These are phyloP conservation scores for Whitmania pigra DNA, from an alignment of 1,140 invertebrate species.

Conservation along the genomic window DNA sequence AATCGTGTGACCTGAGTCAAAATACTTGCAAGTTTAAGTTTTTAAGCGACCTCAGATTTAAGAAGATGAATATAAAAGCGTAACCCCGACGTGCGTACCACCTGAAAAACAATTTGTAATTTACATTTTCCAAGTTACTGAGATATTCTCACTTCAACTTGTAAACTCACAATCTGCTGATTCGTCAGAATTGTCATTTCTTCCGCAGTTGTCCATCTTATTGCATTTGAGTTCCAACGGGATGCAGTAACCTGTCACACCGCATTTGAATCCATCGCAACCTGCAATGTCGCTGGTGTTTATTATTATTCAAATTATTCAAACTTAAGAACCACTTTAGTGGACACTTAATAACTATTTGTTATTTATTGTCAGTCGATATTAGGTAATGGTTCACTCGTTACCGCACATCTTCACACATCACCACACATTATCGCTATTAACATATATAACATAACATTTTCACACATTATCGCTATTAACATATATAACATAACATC, in stretches of 20 bases:
- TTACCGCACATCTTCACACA: too few species aligned
- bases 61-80: background rate
- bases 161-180: slow-evolving; percentile 15
- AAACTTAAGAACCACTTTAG: background rate
- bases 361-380: background rate
- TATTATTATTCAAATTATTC: too few species aligned
- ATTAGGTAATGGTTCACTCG: too few species aligned
- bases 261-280: slow-evolving; percentile 52
- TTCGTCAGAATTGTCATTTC: slow-evolving; percentile 24
- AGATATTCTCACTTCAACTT: background rate
- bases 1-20: background rate
- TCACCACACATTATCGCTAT: too few species aligned
- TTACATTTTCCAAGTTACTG: background rate
- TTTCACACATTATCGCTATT: too few species aligned
- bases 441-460: too few species aligned
- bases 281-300: background rate
- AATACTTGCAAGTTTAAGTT: background rate
- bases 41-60: background rate
- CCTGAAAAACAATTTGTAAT: background rate
- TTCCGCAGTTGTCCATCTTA: slow-evolving; percentile 62
- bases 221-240: slow-evolving; percentile 62
- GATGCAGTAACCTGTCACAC: slow-evolving; percentile 61
- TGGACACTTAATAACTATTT: slow-evolving; percentile 23
- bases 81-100: background rate
- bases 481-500: too few species aligned